Base-by-base conservation (phyloP, 2,888 invertebrate species). In the Epirrhoe alternata region DNA sequence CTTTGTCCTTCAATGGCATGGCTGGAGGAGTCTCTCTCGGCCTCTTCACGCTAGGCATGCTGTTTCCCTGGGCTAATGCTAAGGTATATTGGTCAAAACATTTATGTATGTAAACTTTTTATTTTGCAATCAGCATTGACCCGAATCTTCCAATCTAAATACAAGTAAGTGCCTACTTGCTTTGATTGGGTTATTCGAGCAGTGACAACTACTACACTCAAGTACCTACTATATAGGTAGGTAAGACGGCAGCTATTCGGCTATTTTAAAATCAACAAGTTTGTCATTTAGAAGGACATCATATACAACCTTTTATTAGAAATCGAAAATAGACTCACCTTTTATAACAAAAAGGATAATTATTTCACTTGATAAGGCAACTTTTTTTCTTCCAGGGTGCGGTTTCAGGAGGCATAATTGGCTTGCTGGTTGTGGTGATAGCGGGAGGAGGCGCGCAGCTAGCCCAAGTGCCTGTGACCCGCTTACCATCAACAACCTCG, bases 11-110 rank as follows among this genome's bases (percentile, higher is more conserved):
- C 79, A 97, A 98, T 81, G 98, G 98, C 0, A 96, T 98, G 94
- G 96, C 97, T 30, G 97, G 98, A 2, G 98, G 98, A 1, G 96
- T 98, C 0, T 96, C 97, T 0, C 90, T 98, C 24, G 98, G 98
- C 0, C 93, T 98, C 4, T 98, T 98, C 84, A 95, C 97, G 0
- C 91, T 98, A 24, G 98, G 98, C 62, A 97, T 98, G 95, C 96
- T 97, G 75, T 96, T 98, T 75, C 98, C 98, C 0, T 97, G 96
- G 95, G 96, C 97, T 3, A 98, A 98, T 82, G 93, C 96, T 16
- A 97, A 96, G 92, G 97, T 96, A 88, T 53, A 24, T 24, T 12
- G 12, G 38, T 42, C 38, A 8, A 42, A 42, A 42, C 12, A 42
- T 42, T 42, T 10, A 42, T 42, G 12, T 10, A 42, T 42, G 12